These are phyloP conservation scores for Campoletis sonorensis DNA, from an alignment of 1,140 invertebrate species.

Conservation along the genomic window DNA sequence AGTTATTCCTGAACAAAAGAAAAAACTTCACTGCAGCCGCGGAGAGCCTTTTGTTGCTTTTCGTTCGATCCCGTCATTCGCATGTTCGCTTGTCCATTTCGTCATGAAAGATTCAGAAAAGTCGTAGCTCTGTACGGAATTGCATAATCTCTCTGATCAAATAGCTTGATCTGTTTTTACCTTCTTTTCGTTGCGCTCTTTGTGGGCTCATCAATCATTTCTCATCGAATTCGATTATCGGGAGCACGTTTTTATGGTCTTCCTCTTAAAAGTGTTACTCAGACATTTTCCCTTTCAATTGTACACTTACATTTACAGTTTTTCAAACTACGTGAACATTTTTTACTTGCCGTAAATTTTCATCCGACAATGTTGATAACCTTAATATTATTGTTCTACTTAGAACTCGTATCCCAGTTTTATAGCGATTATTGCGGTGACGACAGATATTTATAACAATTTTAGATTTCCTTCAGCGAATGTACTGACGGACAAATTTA, in stretches of 20 bases:
- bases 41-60: slow-evolving; percentile 10
- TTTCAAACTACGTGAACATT: too few species aligned
- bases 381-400: too few species aligned
- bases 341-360: too few species aligned
- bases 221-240: slow-evolving; percentile 15
- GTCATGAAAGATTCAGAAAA: slow-evolving; percentile 22
- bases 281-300: not conserved
- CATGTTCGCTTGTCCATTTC: slow-evolving; percentile 2
- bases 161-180: not conserved
- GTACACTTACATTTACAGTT: not conserved
- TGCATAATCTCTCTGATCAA: slow-evolving; percentile 4
- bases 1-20: not conserved
- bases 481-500: too few species aligned
- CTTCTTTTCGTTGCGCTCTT: not conserved
- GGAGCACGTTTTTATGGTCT: not conserved
- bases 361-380: too few species aligned
- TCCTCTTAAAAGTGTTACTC: not conserved
- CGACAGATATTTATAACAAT: too few species aligned
- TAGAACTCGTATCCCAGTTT: too few species aligned
- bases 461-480: too few species aligned
- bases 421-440: too few species aligned
- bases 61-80: slow-evolving; percentile 8
- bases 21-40: not conserved
- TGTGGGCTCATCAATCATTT: slow-evolving; percentile 6
- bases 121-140: slow-evolving; percentile 19